Evolutionary conservation across 2,113 vertebrate genomes (phyloP), one percentile per base, ranked within the genome.

Genomic region (Pelusios castaneus): DNA sequence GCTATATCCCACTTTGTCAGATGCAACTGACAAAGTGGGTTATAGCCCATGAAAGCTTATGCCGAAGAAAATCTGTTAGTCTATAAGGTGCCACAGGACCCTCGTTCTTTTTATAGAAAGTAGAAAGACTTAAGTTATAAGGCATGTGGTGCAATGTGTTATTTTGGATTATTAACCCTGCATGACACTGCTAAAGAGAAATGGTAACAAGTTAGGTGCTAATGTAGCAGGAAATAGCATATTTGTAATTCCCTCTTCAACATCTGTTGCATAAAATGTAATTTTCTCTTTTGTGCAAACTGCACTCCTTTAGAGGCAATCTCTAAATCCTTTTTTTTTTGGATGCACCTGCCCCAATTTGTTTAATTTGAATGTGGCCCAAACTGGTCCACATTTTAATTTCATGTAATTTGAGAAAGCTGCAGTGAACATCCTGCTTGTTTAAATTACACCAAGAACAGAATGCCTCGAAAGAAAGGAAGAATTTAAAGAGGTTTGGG

Each of bases 261-360:
- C 96, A 97, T 95, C 95, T 97, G 95, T 88, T 97, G 47, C 93
- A 94, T 95, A 96, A 96, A 97, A 96, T 76, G 84, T 88, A 97
- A 97, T 96, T 96, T 95, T 55, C 84, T 96, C 89, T 94, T 95
- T 96, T 97, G 80, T 89, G 84, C 89, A 97, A 91, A 41, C 85
- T 95, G 86, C 90, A 86, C 91, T 95, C 86, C 88, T 93, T 94
- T 79, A 95, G 82, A 94, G 54, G 77, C 87, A 97, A 94, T 91
- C 52, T 97, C 80, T n/a, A 95, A 87, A 82, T 78, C 54, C 51
- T 51, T 47, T 95, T 51, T 47, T 95, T 94, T 96, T 93, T 82
- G 43, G 73, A 89, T 80, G n/a, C 81, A 96, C 93, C 91, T 95
- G 82, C n/a, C 91, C 88, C 60, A 75, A 31, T 91, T 92, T 88